A percentile compares a stretch with the other conserved stretches of the same genome.
These are phyloP conservation scores for Collichthys lucidus DNA, from an alignment of 2,113 vertebrate genomes.

Conservation along the genomic window DNA sequence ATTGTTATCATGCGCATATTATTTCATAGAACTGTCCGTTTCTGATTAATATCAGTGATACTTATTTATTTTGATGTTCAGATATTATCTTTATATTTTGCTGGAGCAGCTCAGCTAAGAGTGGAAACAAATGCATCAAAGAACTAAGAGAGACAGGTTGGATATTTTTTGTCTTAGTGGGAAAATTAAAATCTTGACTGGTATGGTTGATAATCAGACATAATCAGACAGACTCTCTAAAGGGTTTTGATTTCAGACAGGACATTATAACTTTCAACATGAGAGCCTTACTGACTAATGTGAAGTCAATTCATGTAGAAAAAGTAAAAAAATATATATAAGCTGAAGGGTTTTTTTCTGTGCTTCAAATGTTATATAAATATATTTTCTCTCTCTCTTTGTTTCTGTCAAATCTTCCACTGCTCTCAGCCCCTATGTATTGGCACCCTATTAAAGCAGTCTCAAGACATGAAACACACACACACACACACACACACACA, in stretches of 20 bases:
- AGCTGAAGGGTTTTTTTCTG: neutral
- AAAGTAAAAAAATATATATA: neutral
- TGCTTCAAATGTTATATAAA: conserved; percentile 1
- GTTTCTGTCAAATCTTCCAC: conserved; percentile 38
- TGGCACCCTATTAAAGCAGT: conserved; percentile 29
- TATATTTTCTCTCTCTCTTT: neutral
- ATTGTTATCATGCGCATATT: neutral
- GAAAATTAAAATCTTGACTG: neutral
- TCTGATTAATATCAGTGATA: neutral
- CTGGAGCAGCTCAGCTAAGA: no score
- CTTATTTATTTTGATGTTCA: neutral
- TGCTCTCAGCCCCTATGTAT: conserved; percentile 36
- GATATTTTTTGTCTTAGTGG: no score
- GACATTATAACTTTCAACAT: neutral
- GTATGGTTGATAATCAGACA: no score
- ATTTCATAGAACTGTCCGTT: neutral
- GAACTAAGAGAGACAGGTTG: no score
- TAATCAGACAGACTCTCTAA: neutral
- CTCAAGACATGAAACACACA: conserved; percentile 31
- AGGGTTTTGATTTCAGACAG: neutral
- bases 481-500: conserved; percentile 50
- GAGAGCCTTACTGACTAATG: neutral
- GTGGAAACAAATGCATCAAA: no score
- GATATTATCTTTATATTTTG: no score
- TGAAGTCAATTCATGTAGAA: neutral